Conservation (phyloP, 2,888 invertebrate genomes). For the Lapara coniferarum region DNA sequence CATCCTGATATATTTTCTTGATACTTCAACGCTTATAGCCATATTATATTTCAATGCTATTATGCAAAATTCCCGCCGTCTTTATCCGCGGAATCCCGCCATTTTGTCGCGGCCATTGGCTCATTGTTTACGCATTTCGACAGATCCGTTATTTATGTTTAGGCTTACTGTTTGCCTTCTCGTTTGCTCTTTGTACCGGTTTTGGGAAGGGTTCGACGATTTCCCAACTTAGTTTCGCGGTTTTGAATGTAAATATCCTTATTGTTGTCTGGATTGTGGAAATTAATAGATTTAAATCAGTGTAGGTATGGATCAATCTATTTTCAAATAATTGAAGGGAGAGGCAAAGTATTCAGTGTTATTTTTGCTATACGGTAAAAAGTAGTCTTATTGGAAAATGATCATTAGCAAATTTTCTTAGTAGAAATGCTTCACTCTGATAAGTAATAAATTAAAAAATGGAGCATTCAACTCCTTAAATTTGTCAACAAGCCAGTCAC, state of each 20-base stretch:
- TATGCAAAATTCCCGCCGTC: constrained; percentile 60
- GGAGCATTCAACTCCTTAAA: too few relatives aligned
- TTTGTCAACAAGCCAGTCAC: too few relatives aligned
- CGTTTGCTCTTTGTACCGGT: constrained; percentile 53
- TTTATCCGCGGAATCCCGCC: constrained; percentile 56
- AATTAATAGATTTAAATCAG: background rate
- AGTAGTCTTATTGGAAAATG: too few relatives aligned
- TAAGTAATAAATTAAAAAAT: too few relatives aligned
- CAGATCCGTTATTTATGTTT: constrained; percentile 79
- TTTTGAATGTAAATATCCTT: constrained; percentile 23
- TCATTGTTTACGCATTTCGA: constrained; percentile 78
- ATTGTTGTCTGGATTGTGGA: constrained; percentile 21
- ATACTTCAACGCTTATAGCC: background rate
- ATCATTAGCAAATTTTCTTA: too few relatives aligned
- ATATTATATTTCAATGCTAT: constrained; percentile 22
- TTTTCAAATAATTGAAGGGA: too few relatives aligned
- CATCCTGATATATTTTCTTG: background rate
- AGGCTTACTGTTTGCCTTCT: constrained; percentile 60
- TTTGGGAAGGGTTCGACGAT: constrained; percentile 55
- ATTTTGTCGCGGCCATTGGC: constrained; percentile 57
- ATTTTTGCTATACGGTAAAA: too few relatives aligned
- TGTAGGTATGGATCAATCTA: background rate
- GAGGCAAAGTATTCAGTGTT: too few relatives aligned
- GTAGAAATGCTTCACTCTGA: too few relatives aligned
- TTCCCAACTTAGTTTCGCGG: constrained; percentile 33